phyloP scores from a whole-genome alignment of 2,113 vertebrate species.

The Orthonyx spaldingii region DNA sequence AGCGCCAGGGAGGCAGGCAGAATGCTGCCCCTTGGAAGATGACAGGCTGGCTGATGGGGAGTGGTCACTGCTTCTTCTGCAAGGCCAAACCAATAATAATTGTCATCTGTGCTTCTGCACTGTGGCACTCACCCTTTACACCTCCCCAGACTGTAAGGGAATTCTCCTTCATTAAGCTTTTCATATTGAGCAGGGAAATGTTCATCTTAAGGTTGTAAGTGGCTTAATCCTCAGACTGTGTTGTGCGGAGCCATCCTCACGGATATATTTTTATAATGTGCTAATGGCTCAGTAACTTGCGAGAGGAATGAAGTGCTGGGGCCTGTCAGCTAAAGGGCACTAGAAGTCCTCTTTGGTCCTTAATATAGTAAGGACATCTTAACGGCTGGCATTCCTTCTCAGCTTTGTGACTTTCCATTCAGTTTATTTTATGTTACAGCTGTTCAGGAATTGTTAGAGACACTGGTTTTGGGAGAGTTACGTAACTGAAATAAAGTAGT shows the following conservation, averaged over 20 bases:
- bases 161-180: background rate
- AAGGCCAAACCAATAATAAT: background rate
- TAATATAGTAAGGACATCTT: background rate
- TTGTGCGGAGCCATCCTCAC: background rate
- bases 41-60: background rate
- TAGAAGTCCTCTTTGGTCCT: background rate
- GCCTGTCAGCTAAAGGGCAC: background rate
- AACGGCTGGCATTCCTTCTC: background rate
- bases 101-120: background rate
- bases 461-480: background rate
- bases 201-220: background rate
- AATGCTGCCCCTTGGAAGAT: fast-evolving
- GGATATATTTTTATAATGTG: background rate
- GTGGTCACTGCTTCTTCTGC: fast-evolving
- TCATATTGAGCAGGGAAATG: background rate
- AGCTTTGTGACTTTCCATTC: background rate
- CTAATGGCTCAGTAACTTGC: background rate
- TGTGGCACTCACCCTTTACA: background rate
- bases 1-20: background rate
- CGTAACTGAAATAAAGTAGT: background rate
- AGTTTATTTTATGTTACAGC: background rate
- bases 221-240: background rate
- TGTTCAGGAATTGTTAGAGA: background rate
- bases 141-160: background rate
- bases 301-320: background rate